Base-by-base conservation (phyloP, 2,113 vertebrate species). In the Phrynosoma blainvillii region DNA sequence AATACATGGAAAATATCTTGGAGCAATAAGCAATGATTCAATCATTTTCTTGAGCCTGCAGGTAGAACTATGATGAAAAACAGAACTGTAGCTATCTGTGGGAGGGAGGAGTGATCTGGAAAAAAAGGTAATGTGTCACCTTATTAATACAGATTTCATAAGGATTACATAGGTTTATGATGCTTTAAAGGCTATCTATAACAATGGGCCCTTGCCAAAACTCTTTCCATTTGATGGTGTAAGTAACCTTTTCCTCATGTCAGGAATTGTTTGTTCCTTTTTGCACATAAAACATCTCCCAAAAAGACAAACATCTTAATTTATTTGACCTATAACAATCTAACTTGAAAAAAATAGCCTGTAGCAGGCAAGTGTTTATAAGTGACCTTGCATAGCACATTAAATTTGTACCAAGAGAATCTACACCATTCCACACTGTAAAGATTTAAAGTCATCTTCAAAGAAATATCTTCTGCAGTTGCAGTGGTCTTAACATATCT, bases 1-100 rank as follows among this genome's bases (percentile, higher is more conserved):
- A 47, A 96, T 96, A 97, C 94, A 96, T 96, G 96, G 96, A 96
- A 97, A 93, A 92, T 96, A 96, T 97, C 96, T 95, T 94, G 92
- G 91, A 95, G 92, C 88, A 96, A 96, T 95, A 96, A 97, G 96
- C 96, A 96, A 95, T 96, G 97, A 97, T 97, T 96, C 96, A 97
- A 94, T 1, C 30, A 92, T 93, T 95, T 95, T 97, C 96, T 94
- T 96, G 92, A 91, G 84, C 47, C 87, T 94, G 92, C 82, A 95
- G 94, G 91, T n/a, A 94, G 40, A 77, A 86, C 82, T 95, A 90
- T 96, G 95, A 97, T 93, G 90, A 92, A 95, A 96, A 97, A 94
- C 93, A 93, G 90, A 94, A 88, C 93, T 96, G 93, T 79, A 87
- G 81, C 56, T 89, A 84, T 82, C 87, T 76, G 88, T 89, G 16